Percentiles rank a stretch among this genome's conserved stretches.
Conservation (phyloP, 2,888 invertebrate genomes). For the Eupeodes latifasciatus region DNA sequence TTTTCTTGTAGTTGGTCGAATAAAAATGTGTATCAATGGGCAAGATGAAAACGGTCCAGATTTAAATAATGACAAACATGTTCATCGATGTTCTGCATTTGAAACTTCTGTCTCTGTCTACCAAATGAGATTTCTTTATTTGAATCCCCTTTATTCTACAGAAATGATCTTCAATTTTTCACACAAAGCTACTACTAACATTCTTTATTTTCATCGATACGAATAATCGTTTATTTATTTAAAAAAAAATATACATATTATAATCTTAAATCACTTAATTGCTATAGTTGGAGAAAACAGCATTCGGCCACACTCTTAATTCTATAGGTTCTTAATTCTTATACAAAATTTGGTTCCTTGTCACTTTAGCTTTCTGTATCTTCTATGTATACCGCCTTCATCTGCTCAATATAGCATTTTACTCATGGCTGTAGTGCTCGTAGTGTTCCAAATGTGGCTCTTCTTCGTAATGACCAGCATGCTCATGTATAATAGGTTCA, state of each 20-base stretch:
- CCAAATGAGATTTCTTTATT: too few species aligned
- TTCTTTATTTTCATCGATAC: conserved; percentile 46
- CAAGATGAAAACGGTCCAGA: too few species aligned
- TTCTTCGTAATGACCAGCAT: conserved; percentile 80
- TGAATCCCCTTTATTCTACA: too few species aligned
- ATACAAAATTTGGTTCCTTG: conserved; percentile 72
- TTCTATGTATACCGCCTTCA: background rate
- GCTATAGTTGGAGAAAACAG: conserved; percentile 53
- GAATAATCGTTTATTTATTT: conserved; percentile 23
- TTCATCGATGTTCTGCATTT: too few species aligned
- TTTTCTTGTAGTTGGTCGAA: too few species aligned
- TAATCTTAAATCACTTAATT: conserved; percentile 41
- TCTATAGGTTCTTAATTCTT: conserved; percentile 29
- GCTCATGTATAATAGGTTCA: conserved; percentile 74
- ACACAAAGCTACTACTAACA: background rate
- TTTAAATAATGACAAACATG: too few species aligned
- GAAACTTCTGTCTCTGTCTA: too few species aligned
- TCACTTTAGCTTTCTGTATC: background rate
- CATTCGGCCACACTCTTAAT: conserved; percentile 41
- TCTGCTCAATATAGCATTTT: background rate
- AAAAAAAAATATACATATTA: conserved; percentile 17
- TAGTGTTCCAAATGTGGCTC: conserved; percentile 81
- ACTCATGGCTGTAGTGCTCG: conserved; percentile 81
- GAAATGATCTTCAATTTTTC: background rate
- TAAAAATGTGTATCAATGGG: too few species aligned